These are phyloP conservation scores for Chunga burmeisteri DNA, from an alignment of 2,113 vertebrate species.

Conservation along the genomic window DNA sequence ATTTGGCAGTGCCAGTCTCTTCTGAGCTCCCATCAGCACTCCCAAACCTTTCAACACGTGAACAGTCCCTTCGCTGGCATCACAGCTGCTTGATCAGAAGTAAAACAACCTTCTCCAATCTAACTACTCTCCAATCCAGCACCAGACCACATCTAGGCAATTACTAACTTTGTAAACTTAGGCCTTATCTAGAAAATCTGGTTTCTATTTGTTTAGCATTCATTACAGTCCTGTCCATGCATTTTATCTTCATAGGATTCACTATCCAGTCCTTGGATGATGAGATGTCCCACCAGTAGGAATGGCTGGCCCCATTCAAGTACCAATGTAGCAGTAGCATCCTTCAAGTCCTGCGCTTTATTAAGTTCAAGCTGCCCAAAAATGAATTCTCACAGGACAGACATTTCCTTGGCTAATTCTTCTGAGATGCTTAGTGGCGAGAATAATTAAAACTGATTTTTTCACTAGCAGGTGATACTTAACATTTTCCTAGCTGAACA, in stretches of 20 bases:
- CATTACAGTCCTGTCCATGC: not conserved
- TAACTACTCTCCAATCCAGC: not conserved
- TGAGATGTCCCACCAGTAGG: not conserved
- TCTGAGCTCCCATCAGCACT: not conserved
- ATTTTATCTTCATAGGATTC: not conserved
- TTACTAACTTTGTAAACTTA: not conserved
- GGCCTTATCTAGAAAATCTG: not conserved
- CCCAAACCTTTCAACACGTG: not conserved
- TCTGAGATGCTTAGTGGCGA: not conserved
- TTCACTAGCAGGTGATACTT: not conserved
- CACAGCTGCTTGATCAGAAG: not conserved
- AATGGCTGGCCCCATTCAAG: not conserved
- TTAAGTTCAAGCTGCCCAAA: not conserved
- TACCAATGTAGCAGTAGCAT: rapidly evolving
- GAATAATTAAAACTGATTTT: not conserved
- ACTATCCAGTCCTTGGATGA: not conserved
- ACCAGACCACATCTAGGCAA: not conserved
- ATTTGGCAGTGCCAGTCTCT: not conserved
- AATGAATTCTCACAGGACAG: not conserved
- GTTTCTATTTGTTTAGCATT: not conserved
- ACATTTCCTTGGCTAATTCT: not conserved
- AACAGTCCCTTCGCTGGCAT: not conserved
- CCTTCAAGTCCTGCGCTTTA: not conserved
- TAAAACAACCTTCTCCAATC: not conserved
- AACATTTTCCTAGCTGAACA: not conserved